Evolutionary conservation across 2,888 invertebrate species (phyloP), one percentile per base, ranked within the genome.

Genomic region (Brachyopa scutellaris): DNA sequence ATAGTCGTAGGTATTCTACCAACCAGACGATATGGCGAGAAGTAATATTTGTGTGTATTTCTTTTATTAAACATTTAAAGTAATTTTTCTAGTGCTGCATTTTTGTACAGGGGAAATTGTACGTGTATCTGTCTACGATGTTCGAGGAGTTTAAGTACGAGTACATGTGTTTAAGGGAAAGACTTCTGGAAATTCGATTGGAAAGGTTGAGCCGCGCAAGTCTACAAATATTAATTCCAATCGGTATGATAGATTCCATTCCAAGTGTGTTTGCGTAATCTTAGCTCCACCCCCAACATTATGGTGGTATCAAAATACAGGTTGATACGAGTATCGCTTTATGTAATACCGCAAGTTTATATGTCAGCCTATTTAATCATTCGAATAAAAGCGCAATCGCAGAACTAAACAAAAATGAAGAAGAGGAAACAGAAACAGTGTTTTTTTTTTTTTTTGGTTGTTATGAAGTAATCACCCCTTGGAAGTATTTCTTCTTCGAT

Each of bases 351-450:
- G 31, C 45, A 61, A 26, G 23, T 61, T 40, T 40, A 40, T 61
- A 40, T 62, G 72, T 51, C 61, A 45, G 45, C 62, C 73, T 64
- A 73, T 64, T 73, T 55, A 64, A 64, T 73, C 62, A 47, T 47
- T 62, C 38, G 11, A 45, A 17, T 26, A 53, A 66, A 45, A 73
- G 79, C 79, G 79, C 79, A 79, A 73, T 73, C 79, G 79, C 79
- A 78, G 78, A 64, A 73, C 55, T 26, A 38, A 38, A n/a, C 8
- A 49, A 49, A 29, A 19, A 31, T 0, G 13, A 9, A 29, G 15
- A 26, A 49, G 26, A 49, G 23, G 33, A 45, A 53, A 23, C 6
- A n/a, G n/a, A n/a, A n/a, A n/a, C n/a, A n/a, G n/a, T n/a, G n/a
- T n/a, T n/a, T n/a, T n/a, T n/a, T n/a, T n/a, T n/a, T n/a, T n/a